A percentile compares a stretch with the other conserved stretches of the same genome.
Conservation (phyloP, 2,888 invertebrate genomes). For the Ennomos fuscantarius region DNA sequence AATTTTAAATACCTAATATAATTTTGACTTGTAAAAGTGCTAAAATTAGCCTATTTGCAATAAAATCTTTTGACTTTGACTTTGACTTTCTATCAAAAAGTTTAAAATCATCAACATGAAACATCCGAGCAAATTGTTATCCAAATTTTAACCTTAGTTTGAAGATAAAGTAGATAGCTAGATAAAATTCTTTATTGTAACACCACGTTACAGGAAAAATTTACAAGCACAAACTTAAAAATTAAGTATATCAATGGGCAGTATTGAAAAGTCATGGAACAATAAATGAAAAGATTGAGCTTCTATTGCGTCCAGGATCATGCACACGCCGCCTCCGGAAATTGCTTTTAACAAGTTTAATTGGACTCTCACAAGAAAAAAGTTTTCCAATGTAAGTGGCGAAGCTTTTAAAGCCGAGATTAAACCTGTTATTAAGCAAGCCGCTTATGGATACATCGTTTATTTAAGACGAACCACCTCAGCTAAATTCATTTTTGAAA, state of each 20-base stretch:
- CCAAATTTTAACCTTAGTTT: too few relatives aligned
- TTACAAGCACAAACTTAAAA: too few relatives aligned
- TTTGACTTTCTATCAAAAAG: too few relatives aligned
- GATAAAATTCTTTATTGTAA: too few relatives aligned
- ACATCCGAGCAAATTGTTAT: too few relatives aligned
- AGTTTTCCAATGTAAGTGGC: slow-evolving; percentile 79
- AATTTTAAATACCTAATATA: too few relatives aligned
- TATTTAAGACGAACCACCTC: slow-evolving; percentile 40
- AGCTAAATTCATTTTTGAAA: slow-evolving; percentile 13
- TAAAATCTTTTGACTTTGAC: too few relatives aligned
- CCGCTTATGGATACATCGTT: slow-evolving; percentile 45
- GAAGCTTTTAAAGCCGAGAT: slow-evolving; percentile 68
- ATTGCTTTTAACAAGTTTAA: slow-evolving; percentile 82
- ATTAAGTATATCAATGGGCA: too few relatives aligned
- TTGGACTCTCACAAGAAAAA: slow-evolving; percentile 79
- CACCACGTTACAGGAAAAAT: too few relatives aligned
- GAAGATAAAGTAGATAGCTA: too few relatives aligned
- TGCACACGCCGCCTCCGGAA: slow-evolving; percentile 67
- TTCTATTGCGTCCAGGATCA: slow-evolving; percentile 29
- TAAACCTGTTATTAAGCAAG: slow-evolving; percentile 53
- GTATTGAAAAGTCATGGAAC: slow-evolving; percentile 4
- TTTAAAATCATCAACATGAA: neutral
- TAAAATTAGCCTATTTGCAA: too few relatives aligned
- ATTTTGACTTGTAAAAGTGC: too few relatives aligned
- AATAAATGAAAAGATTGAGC: slow-evolving; percentile 14